Evolutionary conservation across 2,888 invertebrate species (phyloP).

Genomic region (Drosophila tanythrix): DNA sequence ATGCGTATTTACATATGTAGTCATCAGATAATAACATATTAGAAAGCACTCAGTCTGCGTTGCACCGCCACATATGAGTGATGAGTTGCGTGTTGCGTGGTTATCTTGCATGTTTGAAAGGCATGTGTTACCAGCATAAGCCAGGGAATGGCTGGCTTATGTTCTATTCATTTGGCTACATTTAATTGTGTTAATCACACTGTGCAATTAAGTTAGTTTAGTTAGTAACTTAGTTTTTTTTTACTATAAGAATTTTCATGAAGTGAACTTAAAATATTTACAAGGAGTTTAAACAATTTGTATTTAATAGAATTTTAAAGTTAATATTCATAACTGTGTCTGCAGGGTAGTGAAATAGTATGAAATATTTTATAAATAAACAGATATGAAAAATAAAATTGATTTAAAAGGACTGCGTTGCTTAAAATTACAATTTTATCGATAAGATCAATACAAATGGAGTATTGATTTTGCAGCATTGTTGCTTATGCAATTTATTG

Average conservation of each 20-base stretch:
- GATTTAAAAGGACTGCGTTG: background rate
- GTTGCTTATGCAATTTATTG: background rate
- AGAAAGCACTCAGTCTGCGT: slow-evolving; percentile 21
- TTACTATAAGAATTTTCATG: background rate
- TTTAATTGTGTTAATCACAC: background rate
- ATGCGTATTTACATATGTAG: slow-evolving; percentile 77
- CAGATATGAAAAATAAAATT: background rate
- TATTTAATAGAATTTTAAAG: background rate
- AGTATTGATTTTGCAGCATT: background rate
- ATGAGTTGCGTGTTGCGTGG: slow-evolving; percentile 13
- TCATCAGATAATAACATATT: slow-evolving; percentile 75
- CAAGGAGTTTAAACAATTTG: background rate
- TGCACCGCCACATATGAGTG: slow-evolving; percentile 18
- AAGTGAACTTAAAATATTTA: background rate
- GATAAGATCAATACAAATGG: background rate
- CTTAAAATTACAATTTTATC: background rate
- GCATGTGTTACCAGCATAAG: slow-evolving; percentile 3
- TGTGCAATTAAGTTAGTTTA: background rate
- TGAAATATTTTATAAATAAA: background rate
- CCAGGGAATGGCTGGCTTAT: background rate
- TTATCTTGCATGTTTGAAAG: slow-evolving; percentile 3
- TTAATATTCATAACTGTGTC: background rate
- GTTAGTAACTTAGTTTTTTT: background rate
- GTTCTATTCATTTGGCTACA: background rate
- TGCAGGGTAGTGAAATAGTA: background rate